Evolutionary conservation across 2,888 invertebrate genomes (phyloP).

Genomic region (Proisotoma minuta): DNA sequence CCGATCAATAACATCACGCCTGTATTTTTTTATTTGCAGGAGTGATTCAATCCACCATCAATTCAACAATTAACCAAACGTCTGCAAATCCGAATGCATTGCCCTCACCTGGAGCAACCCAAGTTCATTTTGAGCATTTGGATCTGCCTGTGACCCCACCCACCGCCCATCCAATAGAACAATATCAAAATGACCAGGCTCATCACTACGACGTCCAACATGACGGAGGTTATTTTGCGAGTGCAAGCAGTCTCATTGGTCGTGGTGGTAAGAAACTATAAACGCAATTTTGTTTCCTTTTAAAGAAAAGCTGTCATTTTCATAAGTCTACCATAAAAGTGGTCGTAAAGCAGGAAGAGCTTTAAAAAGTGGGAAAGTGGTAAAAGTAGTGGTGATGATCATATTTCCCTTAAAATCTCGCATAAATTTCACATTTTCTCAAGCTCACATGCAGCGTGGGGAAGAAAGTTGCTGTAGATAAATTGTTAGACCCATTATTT

Average conservation of each 20-base stretch:
- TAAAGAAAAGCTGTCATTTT: background rate
- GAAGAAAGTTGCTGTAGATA: background rate
- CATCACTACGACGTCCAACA: background rate
- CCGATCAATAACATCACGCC: no score
- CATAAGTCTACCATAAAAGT: slow-evolving; percentile 1
- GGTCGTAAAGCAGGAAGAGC: background rate
- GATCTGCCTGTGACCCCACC: background rate
- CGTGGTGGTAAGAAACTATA: slow-evolving; percentile 14
- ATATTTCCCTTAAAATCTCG: slow-evolving; percentile 13
- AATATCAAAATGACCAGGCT: slow-evolving; percentile 7
- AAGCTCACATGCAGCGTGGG: background rate
- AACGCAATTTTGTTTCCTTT: background rate
- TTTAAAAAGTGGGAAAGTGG: background rate
- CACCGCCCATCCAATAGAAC: background rate
- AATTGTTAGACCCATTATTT: background rate
- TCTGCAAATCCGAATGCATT: background rate
- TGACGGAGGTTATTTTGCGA: slow-evolving; percentile 4
- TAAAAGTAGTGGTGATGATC: background rate
- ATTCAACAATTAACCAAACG: background rate
- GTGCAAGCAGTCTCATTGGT: slow-evolving; percentile 10
- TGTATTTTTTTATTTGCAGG: background rate
- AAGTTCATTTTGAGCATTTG: slow-evolving; percentile 8
- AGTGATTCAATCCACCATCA: background rate
- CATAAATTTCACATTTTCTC: slow-evolving; percentile 10
- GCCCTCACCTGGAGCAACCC: background rate